Base-by-base conservation (phyloP, 2,888 invertebrate species). In the Melanophora roralis region DNA sequence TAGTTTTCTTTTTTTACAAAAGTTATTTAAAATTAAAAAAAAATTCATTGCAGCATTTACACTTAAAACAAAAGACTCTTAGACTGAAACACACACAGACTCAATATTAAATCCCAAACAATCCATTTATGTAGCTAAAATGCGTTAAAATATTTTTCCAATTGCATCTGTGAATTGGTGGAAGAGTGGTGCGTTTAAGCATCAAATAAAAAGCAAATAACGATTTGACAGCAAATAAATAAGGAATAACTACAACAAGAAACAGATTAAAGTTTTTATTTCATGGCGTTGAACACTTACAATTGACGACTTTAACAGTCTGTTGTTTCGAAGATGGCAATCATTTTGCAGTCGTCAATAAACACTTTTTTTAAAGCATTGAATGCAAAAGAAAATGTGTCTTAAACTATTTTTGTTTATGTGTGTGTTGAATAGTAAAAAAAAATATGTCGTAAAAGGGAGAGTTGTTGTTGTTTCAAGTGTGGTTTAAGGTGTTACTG, bases 221-320 rank as follows among this genome's bases (percentile, higher is more conserved):
- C 51, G 36, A 67, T 60, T 65, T 79, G 75, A 71, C 79, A 71
- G 71, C 47, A 71, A 71, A 65, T 67, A 71, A 71, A 71, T 71
- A 67, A 27, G 34, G 12, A 72, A 43, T 19, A 51, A 11, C 34
- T 8, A 45, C n/a, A 40, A 11, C 16, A 8, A 21, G n/a, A 16
- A 21, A 55, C 34, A 1, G 1, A 3, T 27, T 27, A 27, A 6
- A 27, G 27, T 53, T 69, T 53, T 19, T n/a, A 21, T 60, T 69
- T 59, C 23, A 40, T 65, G 38, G 34, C 36, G 7, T 6, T n/a
- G 40, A 40, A 14, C n/a, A 43, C 36, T 55, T 40, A 43, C 23
- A 36, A 34, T 36, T 32, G 19, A 16, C 6, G 36, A 23, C 11
- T 40, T 9, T 32, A 19, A 6, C 27, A 49, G 21, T 40, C 9